Conservation (phyloP, 2,888 invertebrate genomes). For the Trissonchulus latispiculum region DNA sequence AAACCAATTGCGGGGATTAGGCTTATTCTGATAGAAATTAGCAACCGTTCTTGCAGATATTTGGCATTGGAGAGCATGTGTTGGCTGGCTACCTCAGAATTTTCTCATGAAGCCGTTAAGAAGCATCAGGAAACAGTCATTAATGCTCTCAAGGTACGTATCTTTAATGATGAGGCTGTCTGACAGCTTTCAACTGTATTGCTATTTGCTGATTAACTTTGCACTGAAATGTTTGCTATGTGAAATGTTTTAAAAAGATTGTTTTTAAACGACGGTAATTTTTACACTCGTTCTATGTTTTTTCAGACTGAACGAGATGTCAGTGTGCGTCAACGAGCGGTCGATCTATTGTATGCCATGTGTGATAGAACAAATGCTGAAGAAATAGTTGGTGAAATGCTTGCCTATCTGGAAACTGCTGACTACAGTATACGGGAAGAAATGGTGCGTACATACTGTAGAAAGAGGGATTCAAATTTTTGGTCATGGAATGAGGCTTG, state of each 20-base stretch:
- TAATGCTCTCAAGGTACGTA: conserved; percentile 73
- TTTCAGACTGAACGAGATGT: conserved; percentile 91
- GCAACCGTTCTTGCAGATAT: too few relatives aligned
- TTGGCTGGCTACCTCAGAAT: conserved; percentile 94
- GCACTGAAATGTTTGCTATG: too few relatives aligned
- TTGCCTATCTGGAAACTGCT: conserved; percentile 94
- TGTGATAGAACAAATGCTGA: conserved; percentile 98
- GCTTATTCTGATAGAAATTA: too few relatives aligned
- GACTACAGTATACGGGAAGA: conserved; percentile 99
- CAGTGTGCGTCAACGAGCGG: conserved; percentile 91
- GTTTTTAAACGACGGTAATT: too few relatives aligned
- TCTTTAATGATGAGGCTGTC: too few relatives aligned
- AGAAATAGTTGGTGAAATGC: conserved; percentile 98
- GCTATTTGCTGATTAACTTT: too few relatives aligned
- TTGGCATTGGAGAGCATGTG: conserved; percentile 98
- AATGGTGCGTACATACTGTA: conserved; percentile 79
- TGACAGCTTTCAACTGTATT: too few relatives aligned
- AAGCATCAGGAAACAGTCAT: conserved; percentile 99
- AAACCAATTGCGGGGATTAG: too few relatives aligned
- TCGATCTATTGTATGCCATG: conserved; percentile 97
- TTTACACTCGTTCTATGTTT: too few relatives aligned
- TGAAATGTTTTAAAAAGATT: too few relatives aligned
- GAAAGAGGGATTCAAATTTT: too few relatives aligned
- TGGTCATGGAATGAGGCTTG: too few relatives aligned
- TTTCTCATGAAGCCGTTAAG: conserved; percentile 98